These are phyloP conservation scores for Danio tinwini DNA, from an alignment of 2,797 vertebrate genomes.

Conservation along the genomic window DNA sequence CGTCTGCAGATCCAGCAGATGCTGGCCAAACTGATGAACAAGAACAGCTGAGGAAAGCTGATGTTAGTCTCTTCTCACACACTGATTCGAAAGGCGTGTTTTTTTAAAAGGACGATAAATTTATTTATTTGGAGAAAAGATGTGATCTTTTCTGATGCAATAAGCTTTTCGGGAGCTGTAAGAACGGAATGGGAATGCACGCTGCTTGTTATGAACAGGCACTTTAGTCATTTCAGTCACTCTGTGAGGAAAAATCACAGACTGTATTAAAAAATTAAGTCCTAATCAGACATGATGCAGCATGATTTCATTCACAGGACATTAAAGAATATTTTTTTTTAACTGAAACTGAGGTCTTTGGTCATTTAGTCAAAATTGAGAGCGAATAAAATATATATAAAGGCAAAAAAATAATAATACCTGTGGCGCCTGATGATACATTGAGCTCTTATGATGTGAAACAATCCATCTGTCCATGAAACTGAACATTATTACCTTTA, in stretches of 20 bases:
- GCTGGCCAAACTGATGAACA: constrained; percentile 96
- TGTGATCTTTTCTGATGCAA: constrained; percentile 72
- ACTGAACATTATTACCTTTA: too few relatives aligned
- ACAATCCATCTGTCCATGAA: too few relatives aligned
- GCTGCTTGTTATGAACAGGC: constrained; percentile 5
- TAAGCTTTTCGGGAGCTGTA: constrained; percentile 67
- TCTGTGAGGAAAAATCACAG: constrained; percentile 11
- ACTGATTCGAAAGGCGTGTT: constrained; percentile 19
- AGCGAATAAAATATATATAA: too few relatives aligned
- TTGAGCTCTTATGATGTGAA: too few relatives aligned
- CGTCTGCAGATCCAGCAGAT: constrained; percentile 96
- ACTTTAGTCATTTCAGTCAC: constrained; percentile 2
- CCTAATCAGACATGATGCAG: neutral
- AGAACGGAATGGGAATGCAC: constrained; percentile 19
- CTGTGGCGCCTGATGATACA: too few relatives aligned
- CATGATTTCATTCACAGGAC: too few relatives aligned
- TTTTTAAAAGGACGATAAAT: neutral
- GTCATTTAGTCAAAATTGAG: too few relatives aligned
- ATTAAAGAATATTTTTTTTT: too few relatives aligned
- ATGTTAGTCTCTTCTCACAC: constrained; percentile 10
- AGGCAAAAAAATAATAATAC: too few relatives aligned
- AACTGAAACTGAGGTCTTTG: too few relatives aligned
- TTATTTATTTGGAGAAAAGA: neutral
- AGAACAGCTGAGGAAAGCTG: constrained; percentile 79
- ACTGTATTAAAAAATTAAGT: neutral